A percentile compares a stretch with the other conserved stretches of the same genome.
Evolutionary conservation across 2,888 invertebrate genomes (phyloP).

Genomic region (Stenodema calcarata): DNA sequence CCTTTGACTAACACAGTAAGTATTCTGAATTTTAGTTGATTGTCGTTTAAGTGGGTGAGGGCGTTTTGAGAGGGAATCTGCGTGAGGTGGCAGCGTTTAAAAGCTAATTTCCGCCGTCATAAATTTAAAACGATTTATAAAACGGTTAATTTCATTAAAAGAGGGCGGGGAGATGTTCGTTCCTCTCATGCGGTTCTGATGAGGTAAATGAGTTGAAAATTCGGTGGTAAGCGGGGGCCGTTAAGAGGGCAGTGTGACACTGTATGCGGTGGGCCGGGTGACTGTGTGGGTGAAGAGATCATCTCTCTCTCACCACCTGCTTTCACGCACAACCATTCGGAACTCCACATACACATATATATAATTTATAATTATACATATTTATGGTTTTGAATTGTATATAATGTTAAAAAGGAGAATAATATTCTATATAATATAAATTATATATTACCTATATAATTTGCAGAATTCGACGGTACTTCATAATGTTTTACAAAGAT

Average conservation of each 20-base stretch:
- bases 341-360: too few species aligned
- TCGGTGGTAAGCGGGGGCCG: background rate
- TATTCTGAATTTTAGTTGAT: slow-evolving; percentile 14
- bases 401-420: too few species aligned
- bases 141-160: slow-evolving; percentile 47
- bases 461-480: too few species aligned
- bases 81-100: slow-evolving; percentile 27
- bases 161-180: background rate
- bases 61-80: background rate
- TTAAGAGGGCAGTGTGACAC: background rate
- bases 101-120: slow-evolving; percentile 46
- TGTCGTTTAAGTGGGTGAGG: background rate
- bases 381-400: too few species aligned
- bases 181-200: slow-evolving; percentile 14
- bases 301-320: background rate
- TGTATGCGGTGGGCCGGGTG: background rate
- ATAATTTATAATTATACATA: too few species aligned
- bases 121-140: slow-evolving; percentile 48
- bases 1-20: too few species aligned
- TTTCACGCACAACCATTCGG: slow-evolving; percentile 21
- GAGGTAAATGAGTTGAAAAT: slow-evolving; percentile 47
- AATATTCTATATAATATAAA: too few species aligned
- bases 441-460: too few species aligned
- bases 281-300: background rate
- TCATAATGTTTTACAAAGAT: too few species aligned